Evolutionary conservation across 2,113 vertebrate species (phyloP), one percentile per base, ranked within the genome.

Genomic region (Catagonus wagneri): DNA sequence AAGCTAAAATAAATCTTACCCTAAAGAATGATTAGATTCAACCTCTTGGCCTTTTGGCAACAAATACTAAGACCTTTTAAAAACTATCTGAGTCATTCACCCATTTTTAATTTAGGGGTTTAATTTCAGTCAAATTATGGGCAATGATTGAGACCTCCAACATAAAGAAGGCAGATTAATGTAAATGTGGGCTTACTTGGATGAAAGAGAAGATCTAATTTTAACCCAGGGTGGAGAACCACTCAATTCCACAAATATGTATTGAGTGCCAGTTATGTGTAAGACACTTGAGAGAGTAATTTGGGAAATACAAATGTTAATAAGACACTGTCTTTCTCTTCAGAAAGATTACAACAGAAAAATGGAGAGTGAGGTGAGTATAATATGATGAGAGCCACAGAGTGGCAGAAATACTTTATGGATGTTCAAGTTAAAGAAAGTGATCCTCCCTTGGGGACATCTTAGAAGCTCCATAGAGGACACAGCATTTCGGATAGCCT

Each of bases 1-100:
- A 63, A 39, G 14, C 22, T 89, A 80, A 92, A 79, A 58, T 68
- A 81, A 39, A 75, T 61, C 9, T 93, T 71, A 94, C 81, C 10
- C 52, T 89, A 89, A 89, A 84, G 32, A 23, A 80, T 76, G 56
- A 78, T 72, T 32, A 90, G 25, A 90, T 78, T 87, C 54, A 87
- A 23, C 56, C 14, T 54, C 22, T 50, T 90, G 44, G 20, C 16
- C 25, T 54, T 94, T 83, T 58, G 32, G 8, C 44, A 78, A 56
- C 17, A 65, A 83, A 83, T 83, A 92, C 7, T 13, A 71, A 71
- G 68, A 68, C 61, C 56, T 85, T 71, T 68, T 50, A 94, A 91
- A 92, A 66, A 36, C 60, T 78, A 93, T 23, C 13, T 71, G 39
- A 68, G 9, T 90, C 72, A 90, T 58, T 76, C 23, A 36, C 56